phyloP scores from a whole-genome alignment of 2,797 vertebrate species.

The Zalophus californianus region DNA sequence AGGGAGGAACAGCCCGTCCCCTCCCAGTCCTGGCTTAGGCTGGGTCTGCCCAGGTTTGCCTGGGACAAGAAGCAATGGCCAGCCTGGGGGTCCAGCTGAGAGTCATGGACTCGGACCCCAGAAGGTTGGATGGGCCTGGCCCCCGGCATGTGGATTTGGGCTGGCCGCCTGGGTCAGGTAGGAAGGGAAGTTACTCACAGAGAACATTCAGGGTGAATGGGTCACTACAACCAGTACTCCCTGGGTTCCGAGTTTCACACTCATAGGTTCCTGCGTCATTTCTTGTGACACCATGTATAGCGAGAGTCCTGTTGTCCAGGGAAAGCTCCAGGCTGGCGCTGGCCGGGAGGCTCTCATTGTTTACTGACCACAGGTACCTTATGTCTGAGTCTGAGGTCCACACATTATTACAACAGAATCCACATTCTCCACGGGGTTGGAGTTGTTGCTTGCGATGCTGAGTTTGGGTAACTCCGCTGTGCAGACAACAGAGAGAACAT shows the following conservation, averaged over 20 bases:
- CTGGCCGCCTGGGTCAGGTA: rapidly evolving
- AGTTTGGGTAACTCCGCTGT: not conserved
- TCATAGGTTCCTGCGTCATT: too few species aligned
- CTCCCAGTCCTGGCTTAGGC: not conserved
- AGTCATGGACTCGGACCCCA: not conserved
- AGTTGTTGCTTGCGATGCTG: not conserved
- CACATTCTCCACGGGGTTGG: not conserved
- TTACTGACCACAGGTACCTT: constrained; percentile 59
- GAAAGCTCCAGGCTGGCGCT: not conserved
- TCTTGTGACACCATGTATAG: too few species aligned
- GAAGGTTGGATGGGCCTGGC: not conserved
- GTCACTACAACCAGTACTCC: too few species aligned
- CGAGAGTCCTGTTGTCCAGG: not conserved
- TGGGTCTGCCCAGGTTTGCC: not conserved
- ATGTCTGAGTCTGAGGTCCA: not conserved
- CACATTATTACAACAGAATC: constrained; percentile 49
- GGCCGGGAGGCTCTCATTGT: not conserved
- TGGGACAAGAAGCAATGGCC: not conserved
- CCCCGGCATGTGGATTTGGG: not conserved
- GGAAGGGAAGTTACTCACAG: constrained; percentile 10
- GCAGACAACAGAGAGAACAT: constrained; percentile 57
- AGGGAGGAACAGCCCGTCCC: not conserved
- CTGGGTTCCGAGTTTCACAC: too few species aligned
- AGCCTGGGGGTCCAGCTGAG: not conserved
- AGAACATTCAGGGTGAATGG: too few species aligned